Conservation (phyloP, 1,140 invertebrate genomes). For the Choristoneura fumiferana region DNA sequence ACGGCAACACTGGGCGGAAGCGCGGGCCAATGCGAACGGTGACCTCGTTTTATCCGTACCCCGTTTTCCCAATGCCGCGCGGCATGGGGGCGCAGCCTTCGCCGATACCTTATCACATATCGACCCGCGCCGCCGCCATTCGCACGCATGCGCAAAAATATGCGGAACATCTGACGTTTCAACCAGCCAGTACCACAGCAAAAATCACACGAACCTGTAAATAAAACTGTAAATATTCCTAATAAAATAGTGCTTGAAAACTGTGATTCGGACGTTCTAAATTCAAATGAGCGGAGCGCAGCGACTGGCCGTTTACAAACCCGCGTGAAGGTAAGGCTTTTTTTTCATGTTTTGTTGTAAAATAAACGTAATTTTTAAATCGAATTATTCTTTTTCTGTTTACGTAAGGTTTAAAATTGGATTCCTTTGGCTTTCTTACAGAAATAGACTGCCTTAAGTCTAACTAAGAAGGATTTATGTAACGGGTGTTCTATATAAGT, state of each 20-base stretch:
- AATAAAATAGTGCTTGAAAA: slow-evolving; percentile 10
- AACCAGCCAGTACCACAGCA: slow-evolving; percentile 37
- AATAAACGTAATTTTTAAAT: slow-evolving; percentile 1
- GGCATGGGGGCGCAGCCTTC: slow-evolving; percentile 61
- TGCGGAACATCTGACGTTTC: slow-evolving; percentile 61
- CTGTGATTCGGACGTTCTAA: slow-evolving; percentile 16
- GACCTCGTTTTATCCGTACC: slow-evolving; percentile 69
- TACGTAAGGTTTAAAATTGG: slow-evolving; percentile 12
- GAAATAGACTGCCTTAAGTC: not conserved
- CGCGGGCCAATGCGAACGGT: slow-evolving; percentile 62
- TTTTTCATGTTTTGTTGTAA: no score
- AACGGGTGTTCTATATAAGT: slow-evolving; percentile 1
- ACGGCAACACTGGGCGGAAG: no score
- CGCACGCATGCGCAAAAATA: slow-evolving; percentile 50
- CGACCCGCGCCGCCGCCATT: slow-evolving; percentile 51
- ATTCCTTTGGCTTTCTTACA: slow-evolving; percentile 5
- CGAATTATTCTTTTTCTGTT: slow-evolving; percentile 12
- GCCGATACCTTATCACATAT: slow-evolving; percentile 56
- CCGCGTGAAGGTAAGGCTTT: no score
- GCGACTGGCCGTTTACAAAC: no score
- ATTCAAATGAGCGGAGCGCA: not conserved
- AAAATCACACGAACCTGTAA: slow-evolving; percentile 45
- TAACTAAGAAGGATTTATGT: slow-evolving; percentile 5
- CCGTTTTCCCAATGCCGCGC: slow-evolving; percentile 67
- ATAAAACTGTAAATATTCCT: slow-evolving; percentile 47